Base-by-base conservation (phyloP, 2,888 invertebrate genomes). In the Lingula anatina region DNA sequence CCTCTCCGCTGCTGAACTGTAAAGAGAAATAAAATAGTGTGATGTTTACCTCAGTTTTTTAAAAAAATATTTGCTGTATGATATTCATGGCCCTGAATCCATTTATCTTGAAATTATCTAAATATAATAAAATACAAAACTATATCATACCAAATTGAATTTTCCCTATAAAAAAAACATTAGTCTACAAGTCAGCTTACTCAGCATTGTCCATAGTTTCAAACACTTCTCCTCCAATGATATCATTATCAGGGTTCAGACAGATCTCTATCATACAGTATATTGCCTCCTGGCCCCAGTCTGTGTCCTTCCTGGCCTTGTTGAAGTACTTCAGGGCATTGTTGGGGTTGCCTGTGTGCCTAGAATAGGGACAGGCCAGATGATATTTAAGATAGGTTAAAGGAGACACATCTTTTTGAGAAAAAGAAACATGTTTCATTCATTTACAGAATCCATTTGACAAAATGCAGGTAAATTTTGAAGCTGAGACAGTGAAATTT, bases 231-330 rank as follows among this genome's bases (percentile, higher is more conserved):
- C 81, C 81, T 15, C 82, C 81, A n/a, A 83, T 70, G 2, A 80
- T 80, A 40, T 89, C 88, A 60, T 86, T 86, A 66, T 89, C 88
- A 0, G 89, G 88, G 77, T 89, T 89, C 35, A 91, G 79, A 69
- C 90, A 90, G 57, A 90, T 89, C 73, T 89, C 88, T 48, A 91
- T 88, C 92, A 96, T 95, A 68, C 88, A 87, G 54, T 85, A 84
- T 31, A 90, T 85, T 0, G 91, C 87, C 57, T 82, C 82, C 49
- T 83, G 84, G 1, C 89, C 89, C 86, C 89, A 90, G 57, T 85
- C 85, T 0, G 83, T 77, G 75, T 89, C 88, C 42, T 86, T 84
- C 27, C 90, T 82, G 0, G 88, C 85, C 57, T 82, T 82, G 73
- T 90, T 90, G 68, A 91, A 88, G 69, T 86, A 84, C 15, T 90